Base-by-base conservation (phyloP, 2,888 invertebrate species). In the Stenodema calcarata region DNA sequence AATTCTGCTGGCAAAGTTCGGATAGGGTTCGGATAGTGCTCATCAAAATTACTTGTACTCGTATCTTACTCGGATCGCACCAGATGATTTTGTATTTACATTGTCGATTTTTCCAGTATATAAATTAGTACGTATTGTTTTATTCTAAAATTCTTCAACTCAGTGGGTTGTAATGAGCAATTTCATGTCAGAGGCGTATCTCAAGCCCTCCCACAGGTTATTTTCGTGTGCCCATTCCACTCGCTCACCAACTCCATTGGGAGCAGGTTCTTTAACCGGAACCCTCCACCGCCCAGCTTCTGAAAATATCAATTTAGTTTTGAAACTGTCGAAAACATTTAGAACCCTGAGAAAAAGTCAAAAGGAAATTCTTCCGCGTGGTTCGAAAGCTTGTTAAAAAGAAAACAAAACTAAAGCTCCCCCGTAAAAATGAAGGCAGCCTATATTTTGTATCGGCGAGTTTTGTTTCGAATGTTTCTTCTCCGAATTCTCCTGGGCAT, bases 401-500 rank as follows among this genome's bases (percentile, higher is more conserved):
- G 12, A 41, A 78, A 16, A 78, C 12, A 44, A 73, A 35, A 2
- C 41, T 23, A n/a, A n/a, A n/a, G n/a, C 27, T 78, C 28, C 78
- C 78, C 23, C 35, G 23, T 27, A 42, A 78, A 78, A 42, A 4
- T 23, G 41, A 78, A 41, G 18, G 28, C 78, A 44, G 41, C 42
- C 78, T 47, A 50, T 44, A 14, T 80, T 50, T 28, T 28, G 80
- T 80, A 47, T 50, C 50, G 80, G 80, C 28, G 47, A 70, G 47
- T 76, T 41, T 11, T 69, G 27, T 23, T 70, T 42, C 83, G 69
- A 42, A 73, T 62, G 35, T 83, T 83, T 44, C 70, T 69, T 69
- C 83, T 1, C 41, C 69, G 83, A 83, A 83, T 41, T 30, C 70
- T 4, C 16, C 9, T 6, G 11, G 23, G 70, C 73, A 73, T 83